phyloP scores from a whole-genome alignment of 2,797 vertebrate genomes.

The Buceros bicornis region DNA sequence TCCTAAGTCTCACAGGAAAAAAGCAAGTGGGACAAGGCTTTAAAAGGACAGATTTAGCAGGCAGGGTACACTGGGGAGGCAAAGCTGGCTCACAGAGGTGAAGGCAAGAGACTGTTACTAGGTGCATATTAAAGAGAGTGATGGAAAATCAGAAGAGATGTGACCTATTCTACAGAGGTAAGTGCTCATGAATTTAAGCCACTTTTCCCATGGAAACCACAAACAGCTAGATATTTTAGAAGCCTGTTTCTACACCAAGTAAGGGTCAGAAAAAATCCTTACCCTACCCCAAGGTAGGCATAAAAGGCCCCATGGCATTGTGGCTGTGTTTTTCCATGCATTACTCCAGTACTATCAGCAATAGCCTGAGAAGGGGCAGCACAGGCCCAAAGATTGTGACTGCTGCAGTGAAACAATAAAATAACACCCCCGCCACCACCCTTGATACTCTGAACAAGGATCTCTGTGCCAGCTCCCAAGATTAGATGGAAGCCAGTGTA shows the following conservation, averaged over 20 bases:
- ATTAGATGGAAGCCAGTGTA: neutral
- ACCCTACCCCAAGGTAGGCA: neutral
- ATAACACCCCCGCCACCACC: neutral
- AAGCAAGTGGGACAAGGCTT: neutral
- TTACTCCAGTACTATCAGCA: neutral
- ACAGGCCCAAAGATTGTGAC: neutral
- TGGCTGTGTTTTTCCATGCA: neutral
- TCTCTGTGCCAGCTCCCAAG: neutral
- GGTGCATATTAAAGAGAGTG: neutral
- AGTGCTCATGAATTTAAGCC: neutral
- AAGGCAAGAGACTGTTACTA: neutral
- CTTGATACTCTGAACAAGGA: neutral
- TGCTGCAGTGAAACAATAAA: neutral
- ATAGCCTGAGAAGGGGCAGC: neutral
- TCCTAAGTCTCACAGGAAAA: neutral
- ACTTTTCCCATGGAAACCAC: neutral
- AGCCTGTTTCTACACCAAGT: neutral
- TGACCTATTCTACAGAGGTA: neutral
- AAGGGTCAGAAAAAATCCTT: neutral
- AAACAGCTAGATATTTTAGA: neutral
- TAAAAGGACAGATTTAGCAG: neutral
- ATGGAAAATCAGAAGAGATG: neutral
- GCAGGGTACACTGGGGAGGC: neutral
- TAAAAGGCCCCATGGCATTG: neutral
- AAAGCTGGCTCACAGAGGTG: neutral